Conservation (phyloP, 2,113 vertebrate genomes). For the Epinephelus fuscoguttatus region DNA sequence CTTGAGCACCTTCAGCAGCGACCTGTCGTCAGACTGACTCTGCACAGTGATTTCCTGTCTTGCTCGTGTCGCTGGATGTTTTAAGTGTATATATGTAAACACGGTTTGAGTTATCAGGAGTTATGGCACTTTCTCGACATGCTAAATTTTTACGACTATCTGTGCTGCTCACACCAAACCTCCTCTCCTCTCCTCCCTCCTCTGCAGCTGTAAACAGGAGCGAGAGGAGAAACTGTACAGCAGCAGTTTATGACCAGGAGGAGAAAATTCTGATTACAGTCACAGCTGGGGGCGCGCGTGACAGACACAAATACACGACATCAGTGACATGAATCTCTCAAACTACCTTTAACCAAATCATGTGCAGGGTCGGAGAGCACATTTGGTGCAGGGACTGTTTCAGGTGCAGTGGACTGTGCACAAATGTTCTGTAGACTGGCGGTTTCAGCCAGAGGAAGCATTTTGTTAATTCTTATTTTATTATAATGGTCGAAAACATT, state of each 20-base stretch:
- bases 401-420: background rate
- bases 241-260: constrained; percentile 39
- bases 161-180: background rate
- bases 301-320: background rate
- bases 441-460: too few relatives aligned
- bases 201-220: constrained; percentile 34
- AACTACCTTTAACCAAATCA: background rate
- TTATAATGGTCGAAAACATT: too few relatives aligned
- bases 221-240: background rate
- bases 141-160: constrained; percentile 27
- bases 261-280: constrained; percentile 31
- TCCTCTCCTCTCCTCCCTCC: background rate
- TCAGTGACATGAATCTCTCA: constrained; percentile 20
- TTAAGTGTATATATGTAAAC: constrained; percentile 14
- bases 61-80: background rate
- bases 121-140: constrained; percentile 16
- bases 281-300: constrained; percentile 27
- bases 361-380: background rate
- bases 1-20: background rate
- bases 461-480: too few relatives aligned
- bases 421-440: background rate
- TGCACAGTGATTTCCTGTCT: background rate
- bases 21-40: too few relatives aligned
- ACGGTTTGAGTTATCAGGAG: constrained; percentile 1
- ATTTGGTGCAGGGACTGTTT: background rate